phyloP scores from a whole-genome alignment of 2,888 invertebrate species.

The Nemoura dubitans region DNA sequence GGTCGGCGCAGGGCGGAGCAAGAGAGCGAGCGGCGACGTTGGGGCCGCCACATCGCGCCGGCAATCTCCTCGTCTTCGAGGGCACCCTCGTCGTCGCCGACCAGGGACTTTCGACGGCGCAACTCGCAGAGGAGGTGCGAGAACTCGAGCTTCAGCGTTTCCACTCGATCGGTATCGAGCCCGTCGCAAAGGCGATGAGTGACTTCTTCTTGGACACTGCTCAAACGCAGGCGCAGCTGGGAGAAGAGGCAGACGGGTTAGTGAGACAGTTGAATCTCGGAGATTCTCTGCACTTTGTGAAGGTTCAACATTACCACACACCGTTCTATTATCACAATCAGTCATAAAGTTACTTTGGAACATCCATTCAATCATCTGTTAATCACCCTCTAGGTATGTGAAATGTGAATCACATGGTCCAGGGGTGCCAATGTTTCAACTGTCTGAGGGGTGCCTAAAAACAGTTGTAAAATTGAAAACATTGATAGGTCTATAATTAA shows the following conservation, averaged over 20 bases:
- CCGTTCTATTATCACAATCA: no score
- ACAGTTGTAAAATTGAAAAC: no score
- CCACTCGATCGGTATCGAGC: slow-evolving; percentile 51
- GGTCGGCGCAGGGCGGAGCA: slow-evolving; percentile 48
- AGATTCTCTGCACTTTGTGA: no score
- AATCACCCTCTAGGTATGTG: no score
- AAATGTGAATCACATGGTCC: no score
- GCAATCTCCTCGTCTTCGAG: slow-evolving; percentile 57
- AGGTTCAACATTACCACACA: no score
- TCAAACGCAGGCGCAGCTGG: slow-evolving; percentile 57
- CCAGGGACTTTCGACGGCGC: slow-evolving; percentile 56
- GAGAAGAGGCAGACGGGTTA: slow-evolving; percentile 44
- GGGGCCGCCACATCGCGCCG: slow-evolving; percentile 57
- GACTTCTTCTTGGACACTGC: slow-evolving; percentile 58
- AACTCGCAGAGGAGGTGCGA: slow-evolving; percentile 59
- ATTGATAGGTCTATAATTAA: no score
- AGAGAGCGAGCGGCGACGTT: slow-evolving; percentile 53
- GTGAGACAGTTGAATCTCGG: no score
- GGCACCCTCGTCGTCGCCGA: slow-evolving; percentile 42
- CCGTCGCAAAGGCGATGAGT: slow-evolving; percentile 26
- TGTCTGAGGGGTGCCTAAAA: no score
- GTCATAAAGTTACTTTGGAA: no score
- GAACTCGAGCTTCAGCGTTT: slow-evolving; percentile 59
- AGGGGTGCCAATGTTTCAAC: no score
- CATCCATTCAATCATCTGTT: no score